Conservation (phyloP, 2,888 invertebrate species). For the Mesorhabditis belari region DNA sequence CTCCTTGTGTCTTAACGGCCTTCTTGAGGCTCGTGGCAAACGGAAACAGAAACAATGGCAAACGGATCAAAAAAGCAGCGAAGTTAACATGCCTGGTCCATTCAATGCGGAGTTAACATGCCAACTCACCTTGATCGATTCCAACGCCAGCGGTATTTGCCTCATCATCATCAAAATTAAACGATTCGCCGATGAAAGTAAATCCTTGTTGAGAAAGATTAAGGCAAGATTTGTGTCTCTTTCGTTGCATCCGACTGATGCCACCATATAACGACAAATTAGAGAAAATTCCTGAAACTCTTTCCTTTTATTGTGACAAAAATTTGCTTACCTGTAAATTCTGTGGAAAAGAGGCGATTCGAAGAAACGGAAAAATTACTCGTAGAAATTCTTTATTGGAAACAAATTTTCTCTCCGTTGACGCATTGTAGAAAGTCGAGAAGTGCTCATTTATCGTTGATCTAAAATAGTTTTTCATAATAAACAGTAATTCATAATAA, state of each 20-base stretch:
- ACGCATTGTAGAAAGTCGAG: not conserved
- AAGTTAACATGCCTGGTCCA: too few species aligned
- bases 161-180: slow-evolving; percentile 10
- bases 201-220: slow-evolving; percentile 25
- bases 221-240: slow-evolving; percentile 33
- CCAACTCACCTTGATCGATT: slow-evolving; percentile 4
- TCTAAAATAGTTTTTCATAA: too few species aligned
- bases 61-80: too few species aligned
- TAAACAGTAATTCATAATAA: too few species aligned
- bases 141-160: slow-evolving; percentile 8
- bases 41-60: too few species aligned
- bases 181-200: slow-evolving; percentile 13
- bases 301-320: not conserved
- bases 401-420: not conserved
- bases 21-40: too few species aligned
- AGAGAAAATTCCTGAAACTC: slow-evolving; percentile 21
- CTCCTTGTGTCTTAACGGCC: too few species aligned
- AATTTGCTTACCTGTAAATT: not conserved
- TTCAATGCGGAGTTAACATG: too few species aligned
- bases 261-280: slow-evolving; percentile 30
- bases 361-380: not conserved
- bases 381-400: not conserved
- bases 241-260: slow-evolving; percentile 24
- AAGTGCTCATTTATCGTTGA: too few species aligned
- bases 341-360: not conserved